Percentiles rank a stretch among this genome's conserved stretches.
These are phyloP conservation scores for Gisinianus flammeolus DNA, from an alignment of 2,888 invertebrate species.

Conservation along the genomic window DNA sequence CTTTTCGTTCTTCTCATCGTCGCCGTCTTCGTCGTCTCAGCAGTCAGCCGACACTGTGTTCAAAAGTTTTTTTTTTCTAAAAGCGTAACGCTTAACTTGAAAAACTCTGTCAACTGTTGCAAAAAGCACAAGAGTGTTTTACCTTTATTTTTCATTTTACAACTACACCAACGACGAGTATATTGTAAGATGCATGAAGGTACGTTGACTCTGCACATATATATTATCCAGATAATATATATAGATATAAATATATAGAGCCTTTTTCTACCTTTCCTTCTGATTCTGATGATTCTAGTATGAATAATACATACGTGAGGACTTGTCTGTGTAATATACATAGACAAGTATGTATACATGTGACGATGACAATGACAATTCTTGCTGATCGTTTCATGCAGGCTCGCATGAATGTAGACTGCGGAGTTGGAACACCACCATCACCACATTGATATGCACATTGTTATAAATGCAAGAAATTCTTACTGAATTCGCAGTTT, in stretches of 20 bases:
- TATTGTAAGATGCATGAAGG: not conserved
- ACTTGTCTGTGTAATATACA: too few relatives aligned
- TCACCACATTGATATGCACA: too few relatives aligned
- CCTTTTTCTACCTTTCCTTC: too few relatives aligned
- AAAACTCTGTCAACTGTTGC: constrained; percentile 20
- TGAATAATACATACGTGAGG: too few relatives aligned
- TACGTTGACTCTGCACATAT: not conserved
- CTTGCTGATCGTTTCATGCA: too few relatives aligned
- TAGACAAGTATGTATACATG: too few relatives aligned
- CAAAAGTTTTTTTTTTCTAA: constrained; percentile 21
- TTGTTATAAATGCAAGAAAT: not conserved
- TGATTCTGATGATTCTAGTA: too few relatives aligned
- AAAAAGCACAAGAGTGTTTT: not conserved
- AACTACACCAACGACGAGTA: not conserved
- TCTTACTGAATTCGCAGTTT: not conserved
- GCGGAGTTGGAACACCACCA: too few relatives aligned
- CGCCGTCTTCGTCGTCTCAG: too few relatives aligned
- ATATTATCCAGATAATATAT: not conserved
- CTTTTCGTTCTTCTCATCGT: too few relatives aligned
- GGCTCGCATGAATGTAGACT: too few relatives aligned
- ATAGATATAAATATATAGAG: too few relatives aligned
- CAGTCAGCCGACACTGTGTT: not conserved
- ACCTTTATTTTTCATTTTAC: not conserved
- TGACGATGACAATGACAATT: not conserved
- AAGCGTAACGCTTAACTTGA: constrained; percentile 18